A percentile compares a stretch with the other conserved stretches of the same genome.
phyloP scores from a whole-genome alignment of 2,113 vertebrate genomes.

The Macquaria australasica region DNA sequence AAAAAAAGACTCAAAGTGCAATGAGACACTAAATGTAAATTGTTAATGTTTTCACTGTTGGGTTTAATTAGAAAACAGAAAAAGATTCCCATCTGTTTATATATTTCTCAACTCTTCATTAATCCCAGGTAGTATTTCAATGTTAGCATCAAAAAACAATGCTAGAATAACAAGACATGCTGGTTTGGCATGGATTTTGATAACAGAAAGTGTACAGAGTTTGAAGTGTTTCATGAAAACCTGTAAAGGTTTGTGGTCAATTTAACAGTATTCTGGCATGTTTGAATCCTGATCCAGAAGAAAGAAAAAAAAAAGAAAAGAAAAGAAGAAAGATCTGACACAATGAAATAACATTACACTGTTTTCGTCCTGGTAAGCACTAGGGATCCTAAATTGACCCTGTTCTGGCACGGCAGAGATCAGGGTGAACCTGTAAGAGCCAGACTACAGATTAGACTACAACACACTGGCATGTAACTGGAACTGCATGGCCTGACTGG shows the following conservation, averaged over 20 bases:
- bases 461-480: constrained; percentile 25
- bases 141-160: neutral
- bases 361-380: constrained; percentile 10
- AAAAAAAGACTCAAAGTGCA: neutral
- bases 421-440: constrained; percentile 40
- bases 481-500: neutral
- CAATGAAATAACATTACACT: neutral
- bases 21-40: neutral
- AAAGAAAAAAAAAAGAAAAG: neutral
- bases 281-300: neutral
- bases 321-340: too few species aligned
- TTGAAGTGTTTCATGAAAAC: neutral
- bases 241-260: neutral
- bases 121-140: neutral
- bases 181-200: neutral
- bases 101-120: neutral
- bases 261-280: neutral
- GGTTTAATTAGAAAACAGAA: neutral
- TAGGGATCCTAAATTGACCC: constrained; percentile 23
- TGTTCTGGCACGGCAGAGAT: constrained; percentile 10
- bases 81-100: too few species aligned
- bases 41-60: neutral
- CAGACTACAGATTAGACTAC: constrained; percentile 47
- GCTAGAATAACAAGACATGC: too few species aligned
- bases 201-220: neutral